Conservation (phyloP, 2,797 vertebrate species). For the Silurus lanzhouensis region DNA sequence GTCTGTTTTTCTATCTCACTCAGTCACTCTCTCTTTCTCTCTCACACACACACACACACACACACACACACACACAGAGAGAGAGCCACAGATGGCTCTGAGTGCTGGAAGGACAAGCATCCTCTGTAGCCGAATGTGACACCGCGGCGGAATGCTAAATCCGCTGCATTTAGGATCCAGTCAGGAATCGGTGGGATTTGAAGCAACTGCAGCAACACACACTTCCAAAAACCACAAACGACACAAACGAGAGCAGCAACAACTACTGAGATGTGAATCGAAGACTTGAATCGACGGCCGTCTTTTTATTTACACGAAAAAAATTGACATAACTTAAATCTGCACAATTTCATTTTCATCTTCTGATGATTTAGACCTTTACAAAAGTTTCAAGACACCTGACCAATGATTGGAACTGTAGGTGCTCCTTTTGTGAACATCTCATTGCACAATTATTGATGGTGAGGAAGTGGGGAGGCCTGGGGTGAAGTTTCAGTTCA, state of each 20-base stretch:
- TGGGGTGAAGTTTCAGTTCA: no score
- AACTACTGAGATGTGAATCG: not conserved
- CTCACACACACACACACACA: slow-evolving; percentile 4
- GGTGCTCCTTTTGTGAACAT: no score
- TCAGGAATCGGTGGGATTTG: slow-evolving; percentile 7
- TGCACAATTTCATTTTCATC: no score
- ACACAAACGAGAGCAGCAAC: no score
- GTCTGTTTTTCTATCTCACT: slow-evolving; percentile 1
- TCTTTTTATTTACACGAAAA: no score
- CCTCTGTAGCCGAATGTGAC: slow-evolving; percentile 35
- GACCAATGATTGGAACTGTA: no score
- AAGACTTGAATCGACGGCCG: no score
- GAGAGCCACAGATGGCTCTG: slow-evolving; percentile 41
- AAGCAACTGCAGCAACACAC: slow-evolving; percentile 6
- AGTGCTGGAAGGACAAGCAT: slow-evolving; percentile 43
- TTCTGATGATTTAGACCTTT: no score
- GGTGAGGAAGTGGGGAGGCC: no score
- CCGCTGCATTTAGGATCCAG: slow-evolving; percentile 7
- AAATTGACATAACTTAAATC: no score
- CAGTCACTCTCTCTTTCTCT: not conserved
- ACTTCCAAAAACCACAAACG: not conserved
- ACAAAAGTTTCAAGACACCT: no score
- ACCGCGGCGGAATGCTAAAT: slow-evolving; percentile 39
- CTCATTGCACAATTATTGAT: no score
- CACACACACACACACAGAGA: slow-evolving; percentile 26